phyloP scores from a whole-genome alignment of 2,888 invertebrate species.

The Lasioglossum pauxillum region DNA sequence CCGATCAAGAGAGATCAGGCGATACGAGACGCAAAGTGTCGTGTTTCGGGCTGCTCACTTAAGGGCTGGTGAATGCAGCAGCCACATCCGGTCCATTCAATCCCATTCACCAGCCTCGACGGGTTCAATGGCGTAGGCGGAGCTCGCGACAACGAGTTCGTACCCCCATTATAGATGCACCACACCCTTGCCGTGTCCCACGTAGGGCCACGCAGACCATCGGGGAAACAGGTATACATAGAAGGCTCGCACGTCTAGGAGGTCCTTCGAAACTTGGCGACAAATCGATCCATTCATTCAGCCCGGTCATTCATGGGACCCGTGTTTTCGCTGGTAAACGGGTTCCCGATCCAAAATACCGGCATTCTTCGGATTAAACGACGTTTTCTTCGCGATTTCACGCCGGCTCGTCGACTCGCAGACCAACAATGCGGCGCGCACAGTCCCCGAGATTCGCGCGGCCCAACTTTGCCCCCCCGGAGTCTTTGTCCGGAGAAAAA shows the following conservation, averaged over 20 bases:
- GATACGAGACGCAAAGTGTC: slow-evolving; percentile 81
- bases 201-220: slow-evolving; percentile 9
- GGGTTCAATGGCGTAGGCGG: slow-evolving; percentile 80
- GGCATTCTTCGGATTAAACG: slow-evolving; percentile 72
- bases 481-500: not conserved
- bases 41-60: slow-evolving; percentile 84
- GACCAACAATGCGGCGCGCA: slow-evolving; percentile 48
- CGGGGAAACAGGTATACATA: slow-evolving; percentile 21
- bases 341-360: slow-evolving; percentile 77
- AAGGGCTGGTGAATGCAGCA: slow-evolving; percentile 80
- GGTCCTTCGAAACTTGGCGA: slow-evolving; percentile 74
- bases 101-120: slow-evolving; percentile 71
- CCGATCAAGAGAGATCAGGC: slow-evolving; percentile 68
- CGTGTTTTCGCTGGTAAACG: slow-evolving; percentile 80
- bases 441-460: slow-evolving; percentile 21
- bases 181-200: slow-evolving; percentile 55
- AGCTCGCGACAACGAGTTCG: slow-evolving; percentile 71
- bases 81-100: slow-evolving; percentile 84
- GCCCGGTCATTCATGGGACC: slow-evolving; percentile 72
- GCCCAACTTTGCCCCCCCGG: not conserved
- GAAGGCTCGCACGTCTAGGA: slow-evolving; percentile 50
- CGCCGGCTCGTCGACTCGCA: not conserved
- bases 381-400: slow-evolving; percentile 29
- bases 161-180: slow-evolving; percentile 65
- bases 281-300: slow-evolving; percentile 80